Conservation (phyloP, 2,888 invertebrate genomes). For the Eilema depressum region DNA sequence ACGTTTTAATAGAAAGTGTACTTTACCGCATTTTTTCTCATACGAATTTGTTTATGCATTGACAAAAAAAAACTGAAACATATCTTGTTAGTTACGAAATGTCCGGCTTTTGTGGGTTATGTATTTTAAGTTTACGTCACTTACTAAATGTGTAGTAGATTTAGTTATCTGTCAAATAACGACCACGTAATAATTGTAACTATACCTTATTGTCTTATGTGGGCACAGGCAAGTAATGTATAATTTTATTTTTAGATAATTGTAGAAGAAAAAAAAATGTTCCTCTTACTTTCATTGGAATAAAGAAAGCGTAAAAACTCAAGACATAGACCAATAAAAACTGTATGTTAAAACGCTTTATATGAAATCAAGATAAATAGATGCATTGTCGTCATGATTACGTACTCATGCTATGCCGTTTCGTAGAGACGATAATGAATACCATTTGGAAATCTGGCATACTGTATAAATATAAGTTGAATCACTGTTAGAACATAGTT, state of each 20-base stretch:
- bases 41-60: conserved; percentile 33
- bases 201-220: conserved; percentile 12
- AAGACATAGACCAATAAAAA: conserved; percentile 38
- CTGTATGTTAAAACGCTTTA: conserved; percentile 28
- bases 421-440: conserved; percentile 27
- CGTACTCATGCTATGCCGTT: conserved; percentile 26
- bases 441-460: conserved; percentile 37
- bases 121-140: not conserved
- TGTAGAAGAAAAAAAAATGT: conserved; percentile 17
- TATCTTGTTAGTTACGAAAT: conserved; percentile 19
- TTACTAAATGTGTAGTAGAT: not conserved
- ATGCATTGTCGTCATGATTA: conserved; percentile 38
- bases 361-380: conserved; percentile 39
- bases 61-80: conserved; percentile 23
- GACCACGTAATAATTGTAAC: conserved; percentile 4
- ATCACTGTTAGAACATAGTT: conserved; percentile 31
- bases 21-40: conserved; percentile 46
- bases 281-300: conserved; percentile 29
- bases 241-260: conserved; percentile 15
- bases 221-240: conserved; percentile 2
- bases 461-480: conserved; percentile 23
- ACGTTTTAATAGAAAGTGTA: conserved; percentile 65
- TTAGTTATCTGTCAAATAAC: not conserved
- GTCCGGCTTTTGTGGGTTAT: conserved; percentile 11
- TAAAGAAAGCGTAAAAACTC: conserved; percentile 44